Base-by-base conservation (phyloP, 2,888 invertebrate genomes). In the Lasioglossum zephyrum region DNA sequence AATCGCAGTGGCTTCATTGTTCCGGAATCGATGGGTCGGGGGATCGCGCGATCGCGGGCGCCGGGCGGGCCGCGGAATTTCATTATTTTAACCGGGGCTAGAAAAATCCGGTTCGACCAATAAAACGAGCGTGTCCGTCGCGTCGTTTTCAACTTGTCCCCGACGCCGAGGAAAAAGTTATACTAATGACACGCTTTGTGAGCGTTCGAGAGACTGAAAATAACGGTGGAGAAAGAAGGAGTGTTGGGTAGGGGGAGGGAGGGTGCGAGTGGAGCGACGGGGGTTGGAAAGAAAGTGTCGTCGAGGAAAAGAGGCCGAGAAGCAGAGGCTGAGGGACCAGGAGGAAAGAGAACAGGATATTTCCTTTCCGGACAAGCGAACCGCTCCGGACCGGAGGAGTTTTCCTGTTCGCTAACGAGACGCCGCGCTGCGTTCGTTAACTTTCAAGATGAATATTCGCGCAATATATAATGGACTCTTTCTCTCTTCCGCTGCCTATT, bases 381-480 rank as follows among this genome's bases (percentile, higher is more conserved):
- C 83, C 70, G 80, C 70, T 63, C 69, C 75, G 82, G 83, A 79
- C 80, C 82, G 22, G 84, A 86, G 77, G 86, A 91, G 88, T 85
- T 89, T 86, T 85, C 82, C 86, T 82, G 85, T 88, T 87, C 91
- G 91, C 86, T 90, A 90, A 91, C 91, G 89, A 90, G 90, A 85
- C 90, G 78, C 85, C 82, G 41, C 70, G 89, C 88, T 85, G 82
- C 83, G 84, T 91, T 91, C 90, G 89, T 91, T 91, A 91, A 91
- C 86, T 89, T 88, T 82, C 88, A 87, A 91, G 91, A 91, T 87
- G 91, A 88, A 89, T 87, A 89, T 82, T 87, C 87, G 76, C 74
- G 82, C 80, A 53, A 90, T 79, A 87, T 70, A 83, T 85, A 87
- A 88, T 81, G 63, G 82, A 77, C 79, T 75, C 60, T 63, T 77